Base-by-base conservation (phyloP, 2,888 invertebrate genomes). In the Mimachlamys varia region DNA sequence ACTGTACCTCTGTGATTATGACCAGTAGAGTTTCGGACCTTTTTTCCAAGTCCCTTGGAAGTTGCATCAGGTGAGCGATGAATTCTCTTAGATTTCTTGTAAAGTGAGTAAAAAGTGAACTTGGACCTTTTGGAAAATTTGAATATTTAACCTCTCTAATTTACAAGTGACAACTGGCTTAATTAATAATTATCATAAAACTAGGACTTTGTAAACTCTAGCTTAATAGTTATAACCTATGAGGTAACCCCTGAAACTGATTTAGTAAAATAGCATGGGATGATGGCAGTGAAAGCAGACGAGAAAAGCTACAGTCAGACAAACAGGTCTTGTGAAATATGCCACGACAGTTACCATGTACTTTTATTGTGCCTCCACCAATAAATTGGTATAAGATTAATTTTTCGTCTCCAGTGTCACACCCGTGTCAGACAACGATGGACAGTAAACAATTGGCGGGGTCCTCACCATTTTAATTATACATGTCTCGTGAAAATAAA, bases 401-500 rank as follows among this genome's bases (percentile, higher is more conserved):
- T 76, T 76, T 76, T 76, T 76, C 13, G 76, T 76, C 27, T 76
- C 76, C 76, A 33, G 76, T 76, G 76, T 76, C 76, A 76, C 76
- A 76, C 33, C 10, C 0, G 76, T 76, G 76, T 76, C 76, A 76
- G 76, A 76, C 76, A 0, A 10, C 33, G 76, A 27, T 76, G 76
- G 76, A 76, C 76, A 76, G 76, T 76, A 76, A 76, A 76, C 76
- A 76, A 76, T 33, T 27, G 76, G 7, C 33, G 76, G 17, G 76
- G 33, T 76, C 76, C 27, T 76, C 76, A 76, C 33, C 76, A 76
- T 76, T 76, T 76, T 76, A 76, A 76, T 76, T 76, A 76, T 76
- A 76, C 76, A 76, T 76, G 76, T 76, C 76, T 76, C 33, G 27
- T 13, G 22, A 76, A 76, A 76, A 27, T 44, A 44, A 76, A 76